phyloP scores from a whole-genome alignment of 2,113 vertebrate species.

The Epinephelus moara region DNA sequence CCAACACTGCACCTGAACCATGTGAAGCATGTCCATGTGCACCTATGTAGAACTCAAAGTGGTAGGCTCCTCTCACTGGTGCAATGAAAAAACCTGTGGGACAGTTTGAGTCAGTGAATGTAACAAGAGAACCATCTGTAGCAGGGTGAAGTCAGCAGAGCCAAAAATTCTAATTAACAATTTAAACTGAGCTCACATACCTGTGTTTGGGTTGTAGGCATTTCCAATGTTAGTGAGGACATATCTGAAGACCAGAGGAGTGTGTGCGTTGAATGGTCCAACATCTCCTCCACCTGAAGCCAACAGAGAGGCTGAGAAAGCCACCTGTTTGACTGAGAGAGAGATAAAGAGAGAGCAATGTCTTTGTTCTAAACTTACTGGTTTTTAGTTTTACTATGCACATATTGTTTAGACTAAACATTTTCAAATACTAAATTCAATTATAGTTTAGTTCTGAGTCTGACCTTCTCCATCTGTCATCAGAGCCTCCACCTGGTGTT shows the following conservation, averaged over 20 bases:
- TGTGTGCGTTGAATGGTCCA: slow-evolving; percentile 13
- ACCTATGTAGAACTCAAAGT: slow-evolving; percentile 34
- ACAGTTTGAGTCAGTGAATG: slow-evolving; percentile 7
- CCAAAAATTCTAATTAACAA: background rate
- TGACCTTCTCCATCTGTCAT: too few relatives aligned
- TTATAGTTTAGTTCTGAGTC: too few relatives aligned
- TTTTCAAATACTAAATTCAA: too few relatives aligned
- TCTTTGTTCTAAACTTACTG: too few relatives aligned
- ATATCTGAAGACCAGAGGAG: slow-evolving; percentile 23
- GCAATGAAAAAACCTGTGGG: slow-evolving; percentile 57
- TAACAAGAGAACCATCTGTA: background rate
- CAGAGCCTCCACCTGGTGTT: too few relatives aligned
- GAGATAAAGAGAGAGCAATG: background rate
- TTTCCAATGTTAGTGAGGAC: slow-evolving; percentile 46
- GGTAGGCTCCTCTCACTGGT: slow-evolving; percentile 62
- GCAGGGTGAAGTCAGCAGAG: background rate
- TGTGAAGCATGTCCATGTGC: background rate
- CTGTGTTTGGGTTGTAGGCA: slow-evolving; percentile 38
- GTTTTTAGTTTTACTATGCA: too few relatives aligned
- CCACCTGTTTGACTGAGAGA: slow-evolving; percentile 45
- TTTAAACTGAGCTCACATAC: too few relatives aligned
- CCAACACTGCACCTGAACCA: background rate
- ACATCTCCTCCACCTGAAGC: accelerated
- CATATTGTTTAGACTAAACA: too few relatives aligned
- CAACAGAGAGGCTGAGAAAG: slow-evolving; percentile 23